These are phyloP conservation scores for Micoletzkya japonica DNA, from an alignment of 2,888 invertebrate species.

Conservation along the genomic window DNA sequence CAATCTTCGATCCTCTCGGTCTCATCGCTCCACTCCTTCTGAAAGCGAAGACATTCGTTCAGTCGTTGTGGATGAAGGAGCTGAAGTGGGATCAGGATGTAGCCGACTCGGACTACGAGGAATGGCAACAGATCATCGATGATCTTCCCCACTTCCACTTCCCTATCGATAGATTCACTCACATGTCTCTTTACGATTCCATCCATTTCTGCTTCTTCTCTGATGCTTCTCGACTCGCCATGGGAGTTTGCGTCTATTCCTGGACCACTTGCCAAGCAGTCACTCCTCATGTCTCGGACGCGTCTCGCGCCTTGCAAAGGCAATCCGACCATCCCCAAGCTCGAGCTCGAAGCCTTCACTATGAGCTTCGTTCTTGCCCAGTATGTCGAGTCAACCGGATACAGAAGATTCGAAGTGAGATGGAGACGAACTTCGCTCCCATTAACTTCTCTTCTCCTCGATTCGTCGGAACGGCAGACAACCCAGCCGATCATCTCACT, in stretches of 20 bases:
- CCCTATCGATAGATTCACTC: not conserved
- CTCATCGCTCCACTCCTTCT: not conserved
- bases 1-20: not conserved
- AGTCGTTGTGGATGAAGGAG: not conserved
- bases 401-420: not conserved
- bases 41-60: not conserved
- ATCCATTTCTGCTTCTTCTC: not conserved
- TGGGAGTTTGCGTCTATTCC: not conserved
- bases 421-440: too few relatives aligned
- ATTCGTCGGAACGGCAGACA: not conserved
- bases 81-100: not conserved
- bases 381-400: not conserved
- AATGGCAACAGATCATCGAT: not conserved
- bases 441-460: not conserved
- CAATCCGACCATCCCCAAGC: not conserved
- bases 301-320: not conserved
- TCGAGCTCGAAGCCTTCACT: not conserved
- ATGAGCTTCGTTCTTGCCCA: too few relatives aligned
- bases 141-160: not conserved
- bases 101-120: not conserved
- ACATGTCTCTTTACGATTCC: not conserved
- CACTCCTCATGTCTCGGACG: not conserved
- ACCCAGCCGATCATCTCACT: not conserved
- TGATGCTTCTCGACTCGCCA: not conserved
- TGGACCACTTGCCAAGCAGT: not conserved